Percentiles rank a stretch among this genome's conserved stretches.
phyloP scores from a whole-genome alignment of 2,113 vertebrate species.

The Vulpes ferrilata region DNA sequence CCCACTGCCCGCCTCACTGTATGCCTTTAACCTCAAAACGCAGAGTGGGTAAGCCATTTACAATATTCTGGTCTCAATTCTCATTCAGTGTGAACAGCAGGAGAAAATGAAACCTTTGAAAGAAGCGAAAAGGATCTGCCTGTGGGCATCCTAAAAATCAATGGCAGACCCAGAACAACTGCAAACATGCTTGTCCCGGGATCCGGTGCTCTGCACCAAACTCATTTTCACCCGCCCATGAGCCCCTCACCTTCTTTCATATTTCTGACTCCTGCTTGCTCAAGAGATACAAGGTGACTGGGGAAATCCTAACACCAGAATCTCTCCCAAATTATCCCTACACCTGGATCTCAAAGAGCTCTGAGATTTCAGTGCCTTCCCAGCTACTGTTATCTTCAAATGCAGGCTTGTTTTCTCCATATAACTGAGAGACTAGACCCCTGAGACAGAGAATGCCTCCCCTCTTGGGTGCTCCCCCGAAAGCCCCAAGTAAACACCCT shows the following conservation, averaged over 20 bases:
- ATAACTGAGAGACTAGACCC: background rate
- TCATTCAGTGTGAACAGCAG: slow-evolving; percentile 8
- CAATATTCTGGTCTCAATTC: background rate
- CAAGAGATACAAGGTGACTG: background rate
- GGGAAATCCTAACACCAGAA: slow-evolving; percentile 2
- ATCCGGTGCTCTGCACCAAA: background rate
- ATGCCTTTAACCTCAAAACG: background rate
- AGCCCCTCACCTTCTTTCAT: background rate
- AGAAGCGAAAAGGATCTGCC: background rate
- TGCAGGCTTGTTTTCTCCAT: background rate
- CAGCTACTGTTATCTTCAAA: slow-evolving; percentile 28
- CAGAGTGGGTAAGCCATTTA: background rate
- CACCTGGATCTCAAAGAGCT: background rate
- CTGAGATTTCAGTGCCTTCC: slow-evolving; percentile 15
- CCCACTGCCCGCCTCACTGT: background rate
- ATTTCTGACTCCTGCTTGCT: slow-evolving; percentile 8
- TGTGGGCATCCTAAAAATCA: slow-evolving; percentile 14
- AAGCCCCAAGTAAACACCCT: background rate
- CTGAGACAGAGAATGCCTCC: background rate
- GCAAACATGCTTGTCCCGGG: background rate
- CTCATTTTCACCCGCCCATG: background rate
- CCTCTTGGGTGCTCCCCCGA: background rate
- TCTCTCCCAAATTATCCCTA: background rate
- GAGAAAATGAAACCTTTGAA: slow-evolving; percentile 50
- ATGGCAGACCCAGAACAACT: background rate